A percentile compares a stretch with the other conserved stretches of the same genome.
Evolutionary conservation across 92 coral and sea anemone species (phyloP).

Genomic region (Parazoanthus darwini): DNA sequence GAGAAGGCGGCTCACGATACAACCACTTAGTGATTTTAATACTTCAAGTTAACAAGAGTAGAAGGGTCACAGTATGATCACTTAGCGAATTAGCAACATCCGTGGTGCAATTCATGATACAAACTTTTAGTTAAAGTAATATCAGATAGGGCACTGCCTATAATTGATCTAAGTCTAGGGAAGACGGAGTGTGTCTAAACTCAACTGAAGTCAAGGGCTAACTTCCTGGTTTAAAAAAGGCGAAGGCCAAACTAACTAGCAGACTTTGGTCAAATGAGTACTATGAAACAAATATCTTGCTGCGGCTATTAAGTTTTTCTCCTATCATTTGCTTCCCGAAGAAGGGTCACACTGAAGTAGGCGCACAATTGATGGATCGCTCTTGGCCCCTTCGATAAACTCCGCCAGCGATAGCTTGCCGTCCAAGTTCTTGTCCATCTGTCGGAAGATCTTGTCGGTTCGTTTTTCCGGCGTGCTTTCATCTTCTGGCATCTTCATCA

Average conservation of each 20-base stretch:
- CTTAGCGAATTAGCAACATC: background rate
- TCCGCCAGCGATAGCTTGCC: constrained; percentile 54
- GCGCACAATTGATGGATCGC: constrained; percentile 51
- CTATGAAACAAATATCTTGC: background rate
- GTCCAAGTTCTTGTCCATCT: constrained; percentile 79
- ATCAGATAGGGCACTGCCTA: background rate
- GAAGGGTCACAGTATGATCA: too few relatives aligned
- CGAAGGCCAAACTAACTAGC: background rate
- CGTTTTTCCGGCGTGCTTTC: constrained; percentile 98
- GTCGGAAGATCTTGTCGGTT: constrained; percentile 90
- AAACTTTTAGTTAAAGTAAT: background rate
- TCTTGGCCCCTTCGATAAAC: constrained; percentile 56
- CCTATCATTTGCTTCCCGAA: background rate
- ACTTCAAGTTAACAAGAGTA: background rate
- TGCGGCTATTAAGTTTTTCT: background rate
- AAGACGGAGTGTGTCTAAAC: background rate
- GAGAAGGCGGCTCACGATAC: background rate
- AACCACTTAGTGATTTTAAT: background rate
- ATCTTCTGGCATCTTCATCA: constrained; percentile 98
- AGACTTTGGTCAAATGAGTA: background rate
- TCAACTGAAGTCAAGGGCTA: background rate
- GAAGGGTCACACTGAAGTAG: constrained; percentile 36
- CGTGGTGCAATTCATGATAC: background rate
- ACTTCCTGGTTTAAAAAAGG: too few relatives aligned
- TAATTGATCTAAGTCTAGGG: background rate